These are phyloP conservation scores for Chamaetylas fuelleborni DNA, from an alignment of 2,113 vertebrate species.

Conservation along the genomic window DNA sequence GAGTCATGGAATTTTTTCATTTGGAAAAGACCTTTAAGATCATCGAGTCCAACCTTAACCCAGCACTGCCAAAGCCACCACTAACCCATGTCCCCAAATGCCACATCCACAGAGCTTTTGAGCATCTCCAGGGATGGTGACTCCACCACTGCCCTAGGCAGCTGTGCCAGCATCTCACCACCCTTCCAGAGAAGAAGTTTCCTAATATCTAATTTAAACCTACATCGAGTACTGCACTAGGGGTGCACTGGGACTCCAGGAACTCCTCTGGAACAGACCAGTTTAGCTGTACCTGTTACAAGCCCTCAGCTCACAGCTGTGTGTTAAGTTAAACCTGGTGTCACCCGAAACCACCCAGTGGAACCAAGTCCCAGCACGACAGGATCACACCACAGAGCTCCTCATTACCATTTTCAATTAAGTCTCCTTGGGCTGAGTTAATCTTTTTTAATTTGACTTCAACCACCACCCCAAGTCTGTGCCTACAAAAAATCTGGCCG, in stretches of 20 bases:
- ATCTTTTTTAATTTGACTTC: background rate
- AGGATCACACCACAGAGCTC: background rate
- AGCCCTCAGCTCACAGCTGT: background rate
- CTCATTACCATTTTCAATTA: background rate
- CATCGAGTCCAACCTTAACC: background rate
- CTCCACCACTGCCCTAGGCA: background rate
- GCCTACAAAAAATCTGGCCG: background rate
- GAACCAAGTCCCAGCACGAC: background rate
- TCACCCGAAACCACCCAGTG: background rate
- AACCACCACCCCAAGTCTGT: background rate
- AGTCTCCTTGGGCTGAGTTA: background rate
- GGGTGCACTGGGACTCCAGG: background rate
- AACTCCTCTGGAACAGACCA: background rate
- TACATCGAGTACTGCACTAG: background rate
- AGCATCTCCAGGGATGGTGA: background rate
- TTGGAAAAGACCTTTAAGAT: background rate
- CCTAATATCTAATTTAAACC: background rate
- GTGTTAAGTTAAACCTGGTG: background rate
- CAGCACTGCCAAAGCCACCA: background rate
- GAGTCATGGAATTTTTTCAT: background rate
- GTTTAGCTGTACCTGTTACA: rapidly evolving
- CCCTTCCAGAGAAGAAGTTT: background rate
- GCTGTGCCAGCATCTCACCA: background rate
- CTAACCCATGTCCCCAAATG: background rate
- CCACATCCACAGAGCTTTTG: background rate